These are phyloP conservation scores for Neodon shergylaensis DNA, from an alignment of 2,113 vertebrate species.

Conservation along the genomic window DNA sequence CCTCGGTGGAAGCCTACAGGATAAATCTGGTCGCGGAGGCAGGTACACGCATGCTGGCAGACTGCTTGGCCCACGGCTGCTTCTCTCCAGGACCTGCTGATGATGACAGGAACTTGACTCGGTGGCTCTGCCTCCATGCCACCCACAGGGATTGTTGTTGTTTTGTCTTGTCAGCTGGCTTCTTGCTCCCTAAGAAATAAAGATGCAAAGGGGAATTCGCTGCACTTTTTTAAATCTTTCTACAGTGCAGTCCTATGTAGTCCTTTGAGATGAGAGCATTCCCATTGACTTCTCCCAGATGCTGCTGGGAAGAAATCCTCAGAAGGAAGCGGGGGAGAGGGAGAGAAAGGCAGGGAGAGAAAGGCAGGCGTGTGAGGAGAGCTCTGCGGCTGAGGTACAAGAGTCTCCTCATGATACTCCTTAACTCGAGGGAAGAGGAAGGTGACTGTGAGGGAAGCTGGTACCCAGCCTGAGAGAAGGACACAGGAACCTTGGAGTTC, in stretches of 20 bases:
- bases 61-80: not conserved
- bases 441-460: not conserved
- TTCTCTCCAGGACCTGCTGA: not conserved
- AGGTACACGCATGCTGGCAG: fast-evolving
- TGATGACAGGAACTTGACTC: not conserved
- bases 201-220: not conserved
- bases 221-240: not conserved
- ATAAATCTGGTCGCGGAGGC: not conserved
- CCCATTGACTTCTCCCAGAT: not conserved
- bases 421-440: not conserved
- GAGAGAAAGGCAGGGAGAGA: not conserved
- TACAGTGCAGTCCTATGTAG: not conserved
- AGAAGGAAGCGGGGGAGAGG: too few species aligned
- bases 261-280: not conserved
- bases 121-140: not conserved
- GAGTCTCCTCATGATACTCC: not conserved
- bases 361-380: too few species aligned
- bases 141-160: not conserved
- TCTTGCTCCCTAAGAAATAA: constrained; percentile 38
- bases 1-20: not conserved
- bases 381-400: not conserved
- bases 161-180: not conserved
- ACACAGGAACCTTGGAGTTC: not conserved
- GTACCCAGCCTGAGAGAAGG: not conserved
- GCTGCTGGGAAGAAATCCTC: not conserved